These are phyloP conservation scores for Callopanchax toddi DNA, from an alignment of 2,113 vertebrate species.

Conservation along the genomic window DNA sequence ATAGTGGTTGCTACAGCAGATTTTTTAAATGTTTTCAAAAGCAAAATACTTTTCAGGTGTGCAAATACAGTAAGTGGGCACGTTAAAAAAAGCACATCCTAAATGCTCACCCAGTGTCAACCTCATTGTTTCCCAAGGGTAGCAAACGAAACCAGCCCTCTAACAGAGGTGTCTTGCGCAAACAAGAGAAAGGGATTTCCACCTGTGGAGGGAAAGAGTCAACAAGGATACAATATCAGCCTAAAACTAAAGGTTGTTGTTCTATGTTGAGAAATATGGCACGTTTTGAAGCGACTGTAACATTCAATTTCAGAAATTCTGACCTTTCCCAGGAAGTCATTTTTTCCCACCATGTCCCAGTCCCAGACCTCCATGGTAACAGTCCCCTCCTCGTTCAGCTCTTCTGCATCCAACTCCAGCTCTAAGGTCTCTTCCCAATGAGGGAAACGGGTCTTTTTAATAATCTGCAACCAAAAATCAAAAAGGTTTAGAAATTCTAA, in stretches of 20 bases:
- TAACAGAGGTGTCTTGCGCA: constrained; percentile 74
- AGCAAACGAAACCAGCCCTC: constrained; percentile 90
- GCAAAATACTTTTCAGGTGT: constrained; percentile 2
- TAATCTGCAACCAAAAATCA: constrained; percentile 76
- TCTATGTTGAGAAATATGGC: neutral
- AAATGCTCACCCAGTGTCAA: constrained; percentile 80
- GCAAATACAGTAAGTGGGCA: constrained; percentile 21
- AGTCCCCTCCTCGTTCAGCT: constrained; percentile 60
- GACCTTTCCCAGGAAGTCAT: constrained; percentile 91
- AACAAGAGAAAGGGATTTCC: constrained; percentile 80
- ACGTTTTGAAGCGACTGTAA: neutral
- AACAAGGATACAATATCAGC: constrained; percentile 15
- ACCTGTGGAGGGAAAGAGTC: constrained; percentile 75
- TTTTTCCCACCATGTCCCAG: constrained; percentile 95
- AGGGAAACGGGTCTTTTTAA: constrained; percentile 91
- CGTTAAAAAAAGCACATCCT: constrained; percentile 37
- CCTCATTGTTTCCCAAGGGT: constrained; percentile 81
- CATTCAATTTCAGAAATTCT: constrained; percentile 17
- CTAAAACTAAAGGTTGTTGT: neutral
- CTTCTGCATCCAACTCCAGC: constrained; percentile 74
- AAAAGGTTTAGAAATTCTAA: no score
- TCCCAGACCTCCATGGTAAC: constrained; percentile 89
- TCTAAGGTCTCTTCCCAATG: constrained; percentile 89
- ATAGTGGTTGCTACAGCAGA: neutral
- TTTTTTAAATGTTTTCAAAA: constrained; percentile 5